Evolutionary conservation across 2,113 vertebrate genomes (phyloP).

Genomic region (Athene noctua): DNA sequence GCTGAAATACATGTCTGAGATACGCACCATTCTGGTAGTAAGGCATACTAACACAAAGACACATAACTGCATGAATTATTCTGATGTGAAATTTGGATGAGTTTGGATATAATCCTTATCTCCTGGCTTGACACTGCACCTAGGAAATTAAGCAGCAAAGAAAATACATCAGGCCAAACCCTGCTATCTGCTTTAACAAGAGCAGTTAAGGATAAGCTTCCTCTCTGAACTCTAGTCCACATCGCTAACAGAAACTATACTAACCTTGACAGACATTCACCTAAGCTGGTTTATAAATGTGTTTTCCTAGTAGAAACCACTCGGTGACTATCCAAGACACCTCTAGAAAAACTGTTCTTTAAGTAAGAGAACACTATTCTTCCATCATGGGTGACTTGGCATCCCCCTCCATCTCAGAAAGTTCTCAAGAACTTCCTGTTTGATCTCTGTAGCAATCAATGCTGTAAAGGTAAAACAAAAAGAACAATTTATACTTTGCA

Average conservation of each 20-base stretch:
- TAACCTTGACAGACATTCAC: not conserved
- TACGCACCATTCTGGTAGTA: not conserved
- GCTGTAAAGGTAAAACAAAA: not conserved
- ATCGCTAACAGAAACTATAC: not conserved
- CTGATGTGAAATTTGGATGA: not conserved
- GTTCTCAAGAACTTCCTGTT: not conserved
- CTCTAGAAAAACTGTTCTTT: not conserved
- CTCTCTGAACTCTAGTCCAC: not conserved
- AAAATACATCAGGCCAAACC: not conserved
- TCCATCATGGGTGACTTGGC: not conserved
- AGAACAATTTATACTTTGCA: not conserved
- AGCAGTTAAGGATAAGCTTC: not conserved
- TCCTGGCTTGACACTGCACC: not conserved
- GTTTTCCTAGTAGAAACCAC: not conserved
- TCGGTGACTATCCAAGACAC: not conserved
- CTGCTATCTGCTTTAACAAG: not conserved
- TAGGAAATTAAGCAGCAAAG: not conserved
- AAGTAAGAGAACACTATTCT: not conserved
- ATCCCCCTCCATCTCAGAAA: not conserved
- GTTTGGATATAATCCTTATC: not conserved
- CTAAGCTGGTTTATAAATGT: not conserved
- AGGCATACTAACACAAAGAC: not conserved
- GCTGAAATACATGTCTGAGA: not conserved
- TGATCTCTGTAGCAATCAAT: not conserved
- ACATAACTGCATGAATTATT: not conserved